Base-by-base conservation (phyloP, 2,888 invertebrate species). In the Pteria penguin region DNA sequence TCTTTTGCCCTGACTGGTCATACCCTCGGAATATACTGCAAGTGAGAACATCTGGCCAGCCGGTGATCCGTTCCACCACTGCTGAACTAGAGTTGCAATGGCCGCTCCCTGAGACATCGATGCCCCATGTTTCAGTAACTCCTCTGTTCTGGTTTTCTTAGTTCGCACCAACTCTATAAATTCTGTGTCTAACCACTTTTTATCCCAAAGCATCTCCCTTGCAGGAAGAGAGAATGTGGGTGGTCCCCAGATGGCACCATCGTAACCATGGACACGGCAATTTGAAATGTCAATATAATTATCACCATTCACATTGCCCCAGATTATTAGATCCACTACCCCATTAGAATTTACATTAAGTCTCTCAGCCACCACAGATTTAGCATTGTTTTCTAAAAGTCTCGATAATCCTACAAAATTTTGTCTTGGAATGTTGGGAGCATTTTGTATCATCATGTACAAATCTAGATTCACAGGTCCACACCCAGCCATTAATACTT, bases 191-290 rank as follows among this genome's bases (percentile, higher is more conserved):
- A 91, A 71, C 92, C 92, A 92, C 54, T 87, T 86, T 55, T 86
- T 85, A 76, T 92, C 90, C 73, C 89, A 88, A 18, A 90, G 81
- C 88, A 90, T 88, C 72, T 90, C 89, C 52, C 79, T 74, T 11
- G 86, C 87, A 4, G 90, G 83, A 22, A 89, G 80, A 4, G 91
- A 90, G 81, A 86, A 92, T 32, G 85, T 86, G 0, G 88, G 86
- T 22, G 92, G 91, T 11, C 91, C 91, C 83, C 87, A 86, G 60
- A 92, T 86, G 0, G 92, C 89, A 1, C 91, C 91, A 74, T 91
- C 90, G 72, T 89, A 90, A 18, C 84, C 80, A 76, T 90, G 89
- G 11, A 92, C 90, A 11, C 89, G 80, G 24, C 88, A 81, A 60
- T 75, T 83, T 63, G 76, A 76, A 4, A 86, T 68, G 76, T 89